Evolutionary conservation across 2,797 vertebrate genomes (phyloP), one percentile per base, ranked within the genome.

Genomic region (Coendou prehensilis): DNA sequence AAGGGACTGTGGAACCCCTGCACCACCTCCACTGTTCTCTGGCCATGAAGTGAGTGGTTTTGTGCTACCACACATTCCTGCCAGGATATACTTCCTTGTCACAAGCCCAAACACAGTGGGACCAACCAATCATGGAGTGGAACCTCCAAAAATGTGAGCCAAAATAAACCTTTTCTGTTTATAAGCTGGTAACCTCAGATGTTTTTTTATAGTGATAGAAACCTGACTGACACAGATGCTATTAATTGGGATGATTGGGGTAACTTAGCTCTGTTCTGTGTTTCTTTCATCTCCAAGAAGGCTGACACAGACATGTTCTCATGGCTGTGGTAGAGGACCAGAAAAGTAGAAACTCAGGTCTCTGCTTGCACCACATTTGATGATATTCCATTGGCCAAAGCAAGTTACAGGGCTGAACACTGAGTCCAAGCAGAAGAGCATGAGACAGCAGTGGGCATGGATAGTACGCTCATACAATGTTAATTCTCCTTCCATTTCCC

Each of bases 361-460:
- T 93, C 63, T 81, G 50, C 37, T 79, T 67, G 17, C 0, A 52
- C 50, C 20, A 33, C 41, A 67, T 87, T 64, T 87, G 59, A 61
- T 79, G 63, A 54, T 45, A 91, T 57, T 41, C 45, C 59, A 37
- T 54, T 67, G 96, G 26, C 23, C 87, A 93, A 85, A 80, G 26
- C 18, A 87, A 47, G 17, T 87, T 50, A 61, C 1, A 50, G 73
- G 73, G 45, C 17, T 94, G 18, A 93, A 63, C 52, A 41, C 45
- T 64, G 33, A 75, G 9, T 5, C 22, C 18, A 8, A 63, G 23
- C 45, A 5, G 37, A 2, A 82, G 9, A 82, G 26, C 3, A 3
- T 56, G 26, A 37, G 56, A 26, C 14, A 13, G 17, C 41, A 28
- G 82, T 7, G 20, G 73, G 10, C 50, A 41, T 64, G 59, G 10